phyloP scores from a whole-genome alignment of 2,888 invertebrate species.

The Drosophila vallismaia region DNA sequence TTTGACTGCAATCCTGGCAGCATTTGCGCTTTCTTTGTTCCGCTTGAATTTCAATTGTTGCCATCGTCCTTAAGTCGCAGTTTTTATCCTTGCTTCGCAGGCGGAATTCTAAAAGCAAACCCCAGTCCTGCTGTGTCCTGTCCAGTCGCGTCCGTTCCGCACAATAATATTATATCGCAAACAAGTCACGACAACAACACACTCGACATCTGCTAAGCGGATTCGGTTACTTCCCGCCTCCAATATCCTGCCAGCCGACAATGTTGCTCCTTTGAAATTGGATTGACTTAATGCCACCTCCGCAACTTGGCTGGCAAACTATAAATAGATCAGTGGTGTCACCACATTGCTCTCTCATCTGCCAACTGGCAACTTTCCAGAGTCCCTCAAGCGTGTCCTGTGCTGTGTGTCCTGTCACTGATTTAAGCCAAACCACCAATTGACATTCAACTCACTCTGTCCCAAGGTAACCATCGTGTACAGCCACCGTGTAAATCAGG shows the following conservation, averaged over 20 bases:
- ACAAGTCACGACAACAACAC: slow-evolving; percentile 10
- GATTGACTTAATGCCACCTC: slow-evolving; percentile 33
- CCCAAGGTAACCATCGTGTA: neutral
- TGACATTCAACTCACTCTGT: slow-evolving; percentile 35
- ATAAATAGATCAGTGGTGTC: slow-evolving; percentile 30
- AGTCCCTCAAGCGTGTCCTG: neutral
- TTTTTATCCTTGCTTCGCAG: slow-evolving; percentile 38
- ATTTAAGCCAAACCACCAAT: slow-evolving; percentile 2
- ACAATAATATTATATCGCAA: slow-evolving; percentile 25
- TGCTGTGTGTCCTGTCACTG: neutral
- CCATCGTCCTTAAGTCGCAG: slow-evolving; percentile 52
- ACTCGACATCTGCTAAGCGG: slow-evolving; percentile 36
- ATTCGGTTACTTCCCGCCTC: slow-evolving; percentile 28
- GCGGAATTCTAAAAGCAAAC: slow-evolving; percentile 36
- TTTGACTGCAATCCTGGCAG: slow-evolving; percentile 6
- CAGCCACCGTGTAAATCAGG: slow-evolving; percentile 48
- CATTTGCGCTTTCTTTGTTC: slow-evolving; percentile 19
- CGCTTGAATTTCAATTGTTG: slow-evolving; percentile 42
- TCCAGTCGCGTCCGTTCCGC: neutral
- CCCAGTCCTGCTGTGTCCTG: neutral
- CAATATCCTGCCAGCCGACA: slow-evolving; percentile 39
- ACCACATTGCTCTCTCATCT: neutral
- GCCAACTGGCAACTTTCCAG: slow-evolving; percentile 4
- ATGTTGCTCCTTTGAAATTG: slow-evolving; percentile 43
- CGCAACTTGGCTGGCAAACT: slow-evolving; percentile 4